phyloP scores from a whole-genome alignment of 2,113 vertebrate species.

The Epinephelus cyanopodus region DNA sequence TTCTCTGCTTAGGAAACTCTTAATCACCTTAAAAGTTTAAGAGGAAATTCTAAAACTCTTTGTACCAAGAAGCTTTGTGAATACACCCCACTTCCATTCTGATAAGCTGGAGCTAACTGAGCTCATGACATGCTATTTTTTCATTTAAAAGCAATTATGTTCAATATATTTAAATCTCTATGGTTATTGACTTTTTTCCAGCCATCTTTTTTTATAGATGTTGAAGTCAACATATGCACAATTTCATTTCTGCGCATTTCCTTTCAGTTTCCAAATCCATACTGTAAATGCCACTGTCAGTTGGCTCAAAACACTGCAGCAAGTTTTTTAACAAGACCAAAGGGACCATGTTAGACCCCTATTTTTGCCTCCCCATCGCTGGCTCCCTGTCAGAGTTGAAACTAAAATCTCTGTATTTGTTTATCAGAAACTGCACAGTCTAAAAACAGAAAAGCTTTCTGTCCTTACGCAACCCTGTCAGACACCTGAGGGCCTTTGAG shows the following conservation, averaged over 20 bases:
- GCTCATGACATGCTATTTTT: neutral
- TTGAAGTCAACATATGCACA: neutral
- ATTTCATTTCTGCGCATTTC: no score
- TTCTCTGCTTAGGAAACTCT: no score
- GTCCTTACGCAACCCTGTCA: neutral
- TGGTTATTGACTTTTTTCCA: neutral
- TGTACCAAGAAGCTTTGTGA: no score
- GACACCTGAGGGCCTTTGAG: neutral
- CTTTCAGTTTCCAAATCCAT: neutral
- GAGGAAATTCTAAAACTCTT: no score
- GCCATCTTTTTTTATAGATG: neutral
- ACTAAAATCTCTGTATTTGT: neutral
- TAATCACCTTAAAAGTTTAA: no score
- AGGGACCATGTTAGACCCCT: neutral
- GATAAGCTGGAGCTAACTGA: neutral
- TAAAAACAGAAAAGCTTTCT: neutral
- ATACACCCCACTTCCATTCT: no score
- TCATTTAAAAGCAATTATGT: no score
- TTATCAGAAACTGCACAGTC: neutral
- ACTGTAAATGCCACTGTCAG: neutral
- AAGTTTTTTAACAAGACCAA: conserved; percentile 2
- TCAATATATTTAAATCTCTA: no score
- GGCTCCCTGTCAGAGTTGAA: neutral
- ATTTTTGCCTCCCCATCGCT: neutral
- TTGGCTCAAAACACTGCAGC: neutral